phyloP scores from a whole-genome alignment of 1,140 invertebrate genomes.

The Scylla paramamosain region DNA sequence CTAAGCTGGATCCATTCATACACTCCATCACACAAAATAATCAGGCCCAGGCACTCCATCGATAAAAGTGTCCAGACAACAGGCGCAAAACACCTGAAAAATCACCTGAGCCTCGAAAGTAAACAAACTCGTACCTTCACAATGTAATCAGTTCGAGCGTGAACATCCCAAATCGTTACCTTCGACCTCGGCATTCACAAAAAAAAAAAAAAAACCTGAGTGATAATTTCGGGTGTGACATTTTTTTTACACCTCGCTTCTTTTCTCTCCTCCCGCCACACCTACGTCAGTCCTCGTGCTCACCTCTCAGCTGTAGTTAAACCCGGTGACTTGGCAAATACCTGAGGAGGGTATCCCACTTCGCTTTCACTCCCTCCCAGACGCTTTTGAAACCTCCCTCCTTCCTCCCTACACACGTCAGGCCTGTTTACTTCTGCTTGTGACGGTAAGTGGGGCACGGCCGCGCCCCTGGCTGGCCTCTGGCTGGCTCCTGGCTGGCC shows the following conservation, averaged over 20 bases:
- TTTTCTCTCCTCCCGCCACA: neutral
- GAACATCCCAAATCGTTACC: slow-evolving; percentile 7
- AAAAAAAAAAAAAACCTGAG: slow-evolving; percentile 28
- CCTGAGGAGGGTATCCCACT: neutral
- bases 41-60: neutral
- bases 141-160: neutral
- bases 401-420: slow-evolving; percentile 43
- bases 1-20: neutral
- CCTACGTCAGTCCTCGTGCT: neutral
- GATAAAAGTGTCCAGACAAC: neutral
- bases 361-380: slow-evolving; percentile 10
- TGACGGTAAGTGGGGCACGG: slow-evolving; percentile 51
- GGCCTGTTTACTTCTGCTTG: slow-evolving; percentile 56
- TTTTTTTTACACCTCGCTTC: slow-evolving; percentile 7
- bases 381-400: slow-evolving; percentile 35
- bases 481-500: neutral
- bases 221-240: slow-evolving; percentile 42
- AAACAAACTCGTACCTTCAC: neutral
- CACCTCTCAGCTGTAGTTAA: slow-evolving; percentile 50
- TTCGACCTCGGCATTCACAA: neutral
- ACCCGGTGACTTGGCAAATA: slow-evolving; percentile 60
- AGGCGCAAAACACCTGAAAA: neutral
- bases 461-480: neutral
- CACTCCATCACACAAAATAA: neutral
- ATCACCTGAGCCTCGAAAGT: neutral